Evolutionary conservation across 2,113 vertebrate species (phyloP).

Genomic region (Hemiscyllium ocellatum): DNA sequence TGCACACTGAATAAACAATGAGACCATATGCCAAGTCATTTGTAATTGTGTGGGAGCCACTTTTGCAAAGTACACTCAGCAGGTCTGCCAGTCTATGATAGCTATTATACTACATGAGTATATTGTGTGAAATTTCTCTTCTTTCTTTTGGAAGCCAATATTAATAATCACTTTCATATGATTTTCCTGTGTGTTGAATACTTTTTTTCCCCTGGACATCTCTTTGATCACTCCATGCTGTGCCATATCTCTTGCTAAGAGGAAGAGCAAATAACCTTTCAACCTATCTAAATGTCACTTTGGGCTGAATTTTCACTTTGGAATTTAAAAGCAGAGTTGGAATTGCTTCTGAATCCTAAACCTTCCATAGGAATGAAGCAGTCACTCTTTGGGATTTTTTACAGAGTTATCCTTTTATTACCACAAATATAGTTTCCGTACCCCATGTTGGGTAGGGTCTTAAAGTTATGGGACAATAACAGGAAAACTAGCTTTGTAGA

Average conservation of each 20-base stretch:
- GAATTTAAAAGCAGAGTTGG: neutral
- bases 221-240: neutral
- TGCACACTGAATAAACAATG: slow-evolving; percentile 37
- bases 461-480: neutral
- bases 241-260: neutral
- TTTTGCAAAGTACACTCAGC: slow-evolving; percentile 37
- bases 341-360: neutral
- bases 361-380: neutral
- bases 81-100: slow-evolving; percentile 31
- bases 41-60: slow-evolving; percentile 26
- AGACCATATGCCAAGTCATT: slow-evolving; percentile 38
- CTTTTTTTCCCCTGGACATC: neutral
- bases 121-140: slow-evolving; percentile 34
- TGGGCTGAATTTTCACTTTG: neutral
- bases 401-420: neutral
- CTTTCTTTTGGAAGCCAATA: slow-evolving; percentile 17
- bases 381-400: neutral
- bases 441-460: neutral
- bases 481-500: neutral
- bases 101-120: slow-evolving; percentile 36
- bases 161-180: neutral
- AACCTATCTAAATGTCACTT: neutral
- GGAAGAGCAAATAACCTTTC: no score
- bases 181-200: neutral
- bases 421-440: neutral